phyloP scores from a whole-genome alignment of 2,797 vertebrate genomes.

The Natrix natrix region DNA sequence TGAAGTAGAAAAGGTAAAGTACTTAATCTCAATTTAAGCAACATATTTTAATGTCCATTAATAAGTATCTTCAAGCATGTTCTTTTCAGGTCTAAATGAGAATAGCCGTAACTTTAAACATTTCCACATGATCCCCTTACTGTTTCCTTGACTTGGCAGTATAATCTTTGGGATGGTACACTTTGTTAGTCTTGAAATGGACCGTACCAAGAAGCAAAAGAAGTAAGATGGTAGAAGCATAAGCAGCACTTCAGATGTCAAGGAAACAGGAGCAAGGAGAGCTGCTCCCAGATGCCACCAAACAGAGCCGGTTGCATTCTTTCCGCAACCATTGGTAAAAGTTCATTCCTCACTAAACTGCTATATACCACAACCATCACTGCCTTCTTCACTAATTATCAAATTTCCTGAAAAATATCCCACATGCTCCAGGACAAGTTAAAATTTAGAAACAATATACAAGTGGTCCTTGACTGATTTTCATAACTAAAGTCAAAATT shows the following conservation, averaged over 20 bases:
- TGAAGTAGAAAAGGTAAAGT: constrained; percentile 9
- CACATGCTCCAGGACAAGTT: neutral
- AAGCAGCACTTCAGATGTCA: neutral
- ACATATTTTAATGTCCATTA: constrained; percentile 32
- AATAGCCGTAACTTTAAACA: constrained; percentile 21
- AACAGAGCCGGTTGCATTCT: neutral
- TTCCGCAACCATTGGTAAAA: neutral
- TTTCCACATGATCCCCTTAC: neutral
- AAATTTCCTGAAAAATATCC: neutral
- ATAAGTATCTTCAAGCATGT: constrained; percentile 32
- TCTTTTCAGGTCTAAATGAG: constrained; percentile 28
- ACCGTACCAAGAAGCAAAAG: neutral
- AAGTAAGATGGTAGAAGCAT: neutral
- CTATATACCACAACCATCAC: neutral
- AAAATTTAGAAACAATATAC: neutral
- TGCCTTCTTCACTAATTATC: fast-evolving
- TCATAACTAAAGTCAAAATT: neutral
- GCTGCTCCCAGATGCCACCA: neutral
- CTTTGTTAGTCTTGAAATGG: constrained; percentile 22
- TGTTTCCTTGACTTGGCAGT: neutral
- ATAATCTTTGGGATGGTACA: constrained; percentile 30
- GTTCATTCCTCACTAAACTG: neutral
- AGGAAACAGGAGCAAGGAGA: neutral
- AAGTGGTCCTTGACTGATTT: neutral
- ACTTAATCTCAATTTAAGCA: constrained; percentile 8